Percentiles rank a stretch among this genome's conserved stretches.
Conservation (phyloP, 2,797 vertebrate genomes). For the Poeciliopsis turneri region DNA sequence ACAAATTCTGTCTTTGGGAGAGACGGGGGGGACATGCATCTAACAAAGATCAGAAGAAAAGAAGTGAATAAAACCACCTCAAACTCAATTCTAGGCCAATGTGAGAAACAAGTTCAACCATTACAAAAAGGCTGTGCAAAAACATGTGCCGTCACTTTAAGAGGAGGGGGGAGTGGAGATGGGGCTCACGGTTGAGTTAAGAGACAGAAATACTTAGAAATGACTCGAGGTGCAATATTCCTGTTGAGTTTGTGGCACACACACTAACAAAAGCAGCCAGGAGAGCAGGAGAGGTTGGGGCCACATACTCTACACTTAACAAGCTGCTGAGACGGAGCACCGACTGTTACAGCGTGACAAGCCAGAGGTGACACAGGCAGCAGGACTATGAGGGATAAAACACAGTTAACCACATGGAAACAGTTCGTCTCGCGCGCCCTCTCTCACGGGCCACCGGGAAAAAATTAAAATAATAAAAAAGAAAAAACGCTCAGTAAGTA, state of each 20-base stretch:
- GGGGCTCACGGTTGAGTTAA: slow-evolving; percentile 13
- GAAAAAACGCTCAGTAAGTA: slow-evolving; percentile 26
- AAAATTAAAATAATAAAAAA: too few species aligned
- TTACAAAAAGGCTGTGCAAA: slow-evolving; percentile 1
- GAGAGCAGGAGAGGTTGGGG: slow-evolving; percentile 52
- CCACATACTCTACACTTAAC: slow-evolving; percentile 59
- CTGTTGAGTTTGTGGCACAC: slow-evolving; percentile 59
- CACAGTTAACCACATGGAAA: slow-evolving; percentile 30
- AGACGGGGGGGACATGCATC: slow-evolving; percentile 1
- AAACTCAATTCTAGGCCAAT: slow-evolving; percentile 36
- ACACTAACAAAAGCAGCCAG: slow-evolving; percentile 56
- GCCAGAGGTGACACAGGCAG: slow-evolving; percentile 56
- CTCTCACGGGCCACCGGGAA: slow-evolving; percentile 17
- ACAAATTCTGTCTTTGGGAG: slow-evolving; percentile 22
- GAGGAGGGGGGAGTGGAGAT: too few species aligned
- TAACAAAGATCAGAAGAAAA: slow-evolving; percentile 28
- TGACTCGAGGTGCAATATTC: slow-evolving; percentile 79
- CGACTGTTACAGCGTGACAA: slow-evolving; percentile 48
- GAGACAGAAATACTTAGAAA: slow-evolving; percentile 18
- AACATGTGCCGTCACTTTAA: slow-evolving; percentile 26
- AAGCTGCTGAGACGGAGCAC: slow-evolving; percentile 70
- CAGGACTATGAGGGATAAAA: slow-evolving; percentile 39
- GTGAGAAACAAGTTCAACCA: slow-evolving; percentile 19
- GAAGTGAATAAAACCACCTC: slow-evolving; percentile 23
- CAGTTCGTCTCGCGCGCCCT: slow-evolving; percentile 23